A percentile compares a stretch with the other conserved stretches of the same genome.
Conservation (phyloP, 1,140 invertebrate species). For the Panagrolaimus sp. region DNA sequence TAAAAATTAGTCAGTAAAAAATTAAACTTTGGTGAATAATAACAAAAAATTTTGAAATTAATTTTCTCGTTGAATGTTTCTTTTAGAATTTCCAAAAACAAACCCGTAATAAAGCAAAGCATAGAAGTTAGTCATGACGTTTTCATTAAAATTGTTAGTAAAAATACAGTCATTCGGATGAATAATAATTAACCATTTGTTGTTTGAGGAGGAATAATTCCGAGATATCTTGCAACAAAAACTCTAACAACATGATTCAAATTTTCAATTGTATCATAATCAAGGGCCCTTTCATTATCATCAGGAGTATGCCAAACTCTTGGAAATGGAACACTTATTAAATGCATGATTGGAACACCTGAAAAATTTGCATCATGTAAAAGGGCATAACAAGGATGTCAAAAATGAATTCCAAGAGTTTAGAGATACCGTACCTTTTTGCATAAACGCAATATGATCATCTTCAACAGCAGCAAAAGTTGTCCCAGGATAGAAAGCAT, state of each 20-base stretch:
- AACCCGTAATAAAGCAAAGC: too few relatives aligned
- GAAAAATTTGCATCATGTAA: slow-evolving; percentile 19
- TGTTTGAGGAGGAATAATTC: slow-evolving; percentile 24
- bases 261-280: slow-evolving; percentile 54
- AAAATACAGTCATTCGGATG: too few relatives aligned
- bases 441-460: slow-evolving; percentile 88
- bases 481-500: slow-evolving; percentile 39
- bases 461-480: slow-evolving; percentile 71
- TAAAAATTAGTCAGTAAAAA: too few relatives aligned
- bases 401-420: too few relatives aligned
- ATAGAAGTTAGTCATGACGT: too few relatives aligned
- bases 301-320: slow-evolving; percentile 50
- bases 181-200: too few relatives aligned
- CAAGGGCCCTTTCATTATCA: slow-evolving; percentile 48
- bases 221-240: slow-evolving; percentile 46
- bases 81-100: too few relatives aligned
- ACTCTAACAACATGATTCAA: slow-evolving; percentile 50
- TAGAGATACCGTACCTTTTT: slow-evolving; percentile 68
- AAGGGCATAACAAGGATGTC: too few relatives aligned
- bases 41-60: too few relatives aligned
- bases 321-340: slow-evolving; percentile 55
- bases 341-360: slow-evolving; percentile 56
- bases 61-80: too few relatives aligned
- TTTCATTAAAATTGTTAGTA: too few relatives aligned
- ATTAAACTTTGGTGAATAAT: too few relatives aligned